Evolutionary conservation across 2,797 vertebrate genomes (phyloP), one percentile per base, ranked within the genome.

Genomic region (Amazonetta brasiliensis): DNA sequence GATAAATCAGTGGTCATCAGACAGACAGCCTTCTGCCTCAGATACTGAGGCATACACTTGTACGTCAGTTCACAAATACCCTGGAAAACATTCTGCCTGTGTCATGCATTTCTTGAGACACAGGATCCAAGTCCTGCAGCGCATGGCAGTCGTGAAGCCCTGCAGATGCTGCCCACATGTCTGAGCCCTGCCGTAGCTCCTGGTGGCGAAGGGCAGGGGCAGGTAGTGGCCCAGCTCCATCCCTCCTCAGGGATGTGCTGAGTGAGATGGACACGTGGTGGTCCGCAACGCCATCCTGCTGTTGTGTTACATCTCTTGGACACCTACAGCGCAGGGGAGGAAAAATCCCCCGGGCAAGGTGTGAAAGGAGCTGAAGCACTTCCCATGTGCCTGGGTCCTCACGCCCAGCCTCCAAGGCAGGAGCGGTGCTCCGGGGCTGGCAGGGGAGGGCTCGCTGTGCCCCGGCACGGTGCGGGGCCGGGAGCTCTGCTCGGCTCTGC

Each of bases 221-320:
- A 17, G 78, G 16, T 3, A 3, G 39, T 6, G 17, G 63, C 39
- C 41, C 39, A 48, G 31, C 30, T 21, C 1, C 1, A 10, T 35
- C 37, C 13, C 11, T n/a, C 55, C 11, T 2, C n/a, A 28, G 48
- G 41, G 37, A 7, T 2, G 21, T 14, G 3, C 7, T 13, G 33
- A 66, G 9, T 35, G 33, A 21, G 39, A 19, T 0, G 16, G 63
- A 3, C 20, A 23, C 19, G 9, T 6, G 68, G 31, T 7, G 59
- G 21, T 41, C 30, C n/a, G 33, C n/a, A 55, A 48, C 41, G 48
- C 6, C 67, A 1, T 1, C 67, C 20, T 43, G 7, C 48, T 1
- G 0, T 22, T 1, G 2, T 21, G 67, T 23, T 7, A 7, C 7
- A 8, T 7, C 18, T 39, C 26, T 28, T 0, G 6, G 39, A 3